Base-by-base conservation (phyloP, 2,797 vertebrate genomes). In the Kryptopterus vitreolus region DNA sequence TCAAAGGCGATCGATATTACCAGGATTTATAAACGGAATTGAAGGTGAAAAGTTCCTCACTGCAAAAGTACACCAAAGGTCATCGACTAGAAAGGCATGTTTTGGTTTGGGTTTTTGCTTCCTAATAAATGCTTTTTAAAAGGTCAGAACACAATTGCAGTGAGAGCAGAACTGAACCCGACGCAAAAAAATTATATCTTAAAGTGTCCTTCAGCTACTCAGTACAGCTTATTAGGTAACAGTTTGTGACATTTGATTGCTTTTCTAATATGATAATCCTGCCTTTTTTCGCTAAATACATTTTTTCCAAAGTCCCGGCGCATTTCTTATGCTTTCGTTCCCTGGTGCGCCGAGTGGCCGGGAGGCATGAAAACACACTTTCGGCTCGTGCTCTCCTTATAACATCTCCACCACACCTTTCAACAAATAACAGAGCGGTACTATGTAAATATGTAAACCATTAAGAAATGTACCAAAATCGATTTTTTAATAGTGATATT, bases 251-350 rank as follows among this genome's bases (percentile, higher is more conserved):
- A 72, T 72, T 55, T 72, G 29, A 55, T 35, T 5, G 13, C 33
- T 72, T 61, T 72, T 35, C 29, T 72, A 72, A 72, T 72, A 72
- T 72, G 50, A 55, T 35, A 55, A 75, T 58, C 35, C 16, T 62
- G 43, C 50, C 26, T 69, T 46, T 71, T 70, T 71, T 71, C 26
- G 29, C 5, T 9, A 52, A 70, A 71, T 53, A 16, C 16, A 48
- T 69, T 69, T 69, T n/a, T 69, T 50, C 8, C 43, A 69, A 71
- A 53, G 18, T 35, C 31, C 48, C 33, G 26, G 26, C 33, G 48
- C 26, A 43, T 43, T 43, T 43, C 38, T 71, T 53, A 71, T 9
- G 48, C 69, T 71, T 71, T 33, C 13, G 20, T 53, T 71, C 69
- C 69, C 69, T 33, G 11, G 20, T 71, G 46, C 43, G 31, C 46